phyloP scores from a whole-genome alignment of 2,888 invertebrate genomes.

The Strigamia maritima region DNA sequence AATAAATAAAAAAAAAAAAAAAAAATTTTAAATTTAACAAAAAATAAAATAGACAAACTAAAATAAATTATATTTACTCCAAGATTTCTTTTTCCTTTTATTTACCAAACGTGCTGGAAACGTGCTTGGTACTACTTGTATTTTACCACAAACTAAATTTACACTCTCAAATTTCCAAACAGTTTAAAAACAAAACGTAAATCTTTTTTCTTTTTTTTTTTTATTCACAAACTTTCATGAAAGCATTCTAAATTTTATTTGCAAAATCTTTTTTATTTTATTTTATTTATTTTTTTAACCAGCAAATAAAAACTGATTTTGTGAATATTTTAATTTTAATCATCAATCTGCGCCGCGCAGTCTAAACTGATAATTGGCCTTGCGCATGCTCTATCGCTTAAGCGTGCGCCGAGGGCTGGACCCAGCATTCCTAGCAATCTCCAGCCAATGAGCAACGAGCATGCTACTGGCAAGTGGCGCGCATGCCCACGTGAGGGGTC shows the following conservation, averaged over 20 bases:
- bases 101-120: neutral
- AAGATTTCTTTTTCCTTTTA: neutral
- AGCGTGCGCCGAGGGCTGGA: slow-evolving; percentile 1
- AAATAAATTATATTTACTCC: neutral
- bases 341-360: neutral
- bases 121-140: neutral
- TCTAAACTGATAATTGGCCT: neutral
- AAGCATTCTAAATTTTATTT: too few relatives aligned
- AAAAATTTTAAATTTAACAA: too few relatives aligned
- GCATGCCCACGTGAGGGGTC: slow-evolving; percentile 5
- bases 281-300: too few relatives aligned
- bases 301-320: neutral
- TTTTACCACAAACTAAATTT: neutral
- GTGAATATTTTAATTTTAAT: neutral
- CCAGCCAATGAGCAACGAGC: neutral
- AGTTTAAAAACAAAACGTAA: neutral
- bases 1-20: too few relatives aligned
- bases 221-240: too few relatives aligned
- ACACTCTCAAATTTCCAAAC: neutral
- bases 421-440: neutral
- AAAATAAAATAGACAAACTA: neutral
- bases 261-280: neutral
- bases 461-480: neutral
- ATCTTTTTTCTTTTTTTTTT: too few relatives aligned
- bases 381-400: neutral